A percentile compares a stretch with the other conserved stretches of the same genome.
phyloP scores from a whole-genome alignment of 2,113 vertebrate genomes.

The Oxygymnocypris stewartii region DNA sequence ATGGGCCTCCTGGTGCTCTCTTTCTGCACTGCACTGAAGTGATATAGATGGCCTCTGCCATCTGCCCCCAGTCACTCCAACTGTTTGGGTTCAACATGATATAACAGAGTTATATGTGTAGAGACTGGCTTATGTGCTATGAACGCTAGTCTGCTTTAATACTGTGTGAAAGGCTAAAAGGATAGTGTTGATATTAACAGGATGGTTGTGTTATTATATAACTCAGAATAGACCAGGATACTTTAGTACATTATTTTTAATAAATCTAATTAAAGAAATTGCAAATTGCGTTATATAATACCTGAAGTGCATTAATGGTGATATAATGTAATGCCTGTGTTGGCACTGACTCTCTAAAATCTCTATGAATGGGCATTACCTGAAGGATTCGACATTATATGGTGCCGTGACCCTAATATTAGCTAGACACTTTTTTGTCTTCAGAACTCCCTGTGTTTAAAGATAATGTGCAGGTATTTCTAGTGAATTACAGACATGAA shows the following conservation, averaged over 20 bases:
- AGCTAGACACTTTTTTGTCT: neutral
- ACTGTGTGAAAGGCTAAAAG: conserved; percentile 27
- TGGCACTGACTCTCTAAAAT: neutral
- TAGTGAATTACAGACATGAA: neutral
- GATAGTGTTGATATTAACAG: conserved; percentile 15
- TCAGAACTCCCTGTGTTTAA: neutral
- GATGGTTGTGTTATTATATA: conserved; percentile 25
- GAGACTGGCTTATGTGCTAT: conserved; percentile 3
- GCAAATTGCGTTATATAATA: neutral
- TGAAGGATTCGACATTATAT: neutral
- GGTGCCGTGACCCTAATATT: neutral
- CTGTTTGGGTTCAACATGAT: conserved; percentile 38
- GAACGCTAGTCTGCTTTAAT: conserved; percentile 34
- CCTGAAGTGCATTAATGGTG: neutral
- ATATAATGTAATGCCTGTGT: neutral
- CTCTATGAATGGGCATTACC: neutral
- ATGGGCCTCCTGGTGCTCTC: conserved; percentile 9
- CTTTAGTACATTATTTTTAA: neutral
- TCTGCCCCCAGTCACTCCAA: conserved; percentile 43
- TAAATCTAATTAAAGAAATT: neutral
- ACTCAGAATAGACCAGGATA: neutral
- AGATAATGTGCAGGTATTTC: neutral
- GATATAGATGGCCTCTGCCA: conserved; percentile 22
- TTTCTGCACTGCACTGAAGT: conserved; percentile 1
- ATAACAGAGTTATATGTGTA: conserved; percentile 33